Percentiles rank a stretch among this genome's conserved stretches.
phyloP scores from a whole-genome alignment of 1,140 invertebrate genomes.

The Drosophila neocordata region DNA sequence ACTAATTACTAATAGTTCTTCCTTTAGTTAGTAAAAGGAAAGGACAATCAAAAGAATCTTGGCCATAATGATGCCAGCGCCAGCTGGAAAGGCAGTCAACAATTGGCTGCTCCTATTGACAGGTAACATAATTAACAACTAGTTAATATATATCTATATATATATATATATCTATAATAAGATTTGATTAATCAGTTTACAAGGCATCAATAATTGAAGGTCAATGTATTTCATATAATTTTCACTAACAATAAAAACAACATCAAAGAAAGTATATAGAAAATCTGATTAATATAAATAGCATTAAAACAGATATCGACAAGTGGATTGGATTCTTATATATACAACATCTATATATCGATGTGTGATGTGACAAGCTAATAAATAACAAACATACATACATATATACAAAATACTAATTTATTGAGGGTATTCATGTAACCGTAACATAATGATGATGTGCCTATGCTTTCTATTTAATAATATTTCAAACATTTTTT shows the following conservation, averaged over 20 bases:
- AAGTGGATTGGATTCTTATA: not conserved
- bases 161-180: constrained; percentile 1
- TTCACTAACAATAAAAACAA: not conserved
- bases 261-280: constrained; percentile 1
- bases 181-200: constrained; percentile 2
- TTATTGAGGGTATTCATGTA: constrained; percentile 1
- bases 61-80: constrained; percentile 26
- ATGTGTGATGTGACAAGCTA: constrained; percentile 4
- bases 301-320: not conserved
- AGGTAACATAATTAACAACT: constrained; percentile 55
- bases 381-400: not conserved
- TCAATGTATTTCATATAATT: not conserved
- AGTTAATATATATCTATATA: constrained; percentile 1
- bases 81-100: constrained; percentile 37
- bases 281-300: not conserved
- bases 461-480: not conserved
- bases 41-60: constrained; percentile 9
- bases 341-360: not conserved
- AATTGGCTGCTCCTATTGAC: constrained; percentile 61
- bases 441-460: constrained; percentile 3
- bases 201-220: constrained; percentile 2
- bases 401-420: not conserved
- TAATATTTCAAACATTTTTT: not conserved
- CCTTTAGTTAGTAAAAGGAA: not conserved
- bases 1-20: not conserved